Conservation (phyloP, 1,140 invertebrate species). For the Drosophila busckii region DNA sequence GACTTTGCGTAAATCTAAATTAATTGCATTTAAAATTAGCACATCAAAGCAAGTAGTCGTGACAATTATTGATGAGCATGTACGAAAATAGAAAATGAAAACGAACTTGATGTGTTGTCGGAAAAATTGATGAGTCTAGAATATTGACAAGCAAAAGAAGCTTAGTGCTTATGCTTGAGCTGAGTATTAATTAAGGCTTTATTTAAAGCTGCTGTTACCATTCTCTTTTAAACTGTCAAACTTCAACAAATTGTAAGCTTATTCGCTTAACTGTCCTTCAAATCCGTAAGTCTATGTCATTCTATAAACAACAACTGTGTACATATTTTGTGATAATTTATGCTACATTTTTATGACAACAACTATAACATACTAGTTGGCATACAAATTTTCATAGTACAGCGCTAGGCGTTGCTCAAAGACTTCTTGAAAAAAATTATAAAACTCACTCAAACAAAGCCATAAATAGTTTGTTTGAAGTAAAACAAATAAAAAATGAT, state of each 20-base stretch:
- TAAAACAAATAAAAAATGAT: slow-evolving; percentile 14
- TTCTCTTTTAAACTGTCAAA: no score
- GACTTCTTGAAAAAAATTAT: not conserved
- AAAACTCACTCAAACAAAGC: slow-evolving; percentile 9
- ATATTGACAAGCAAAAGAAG: not conserved
- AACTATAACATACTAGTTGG: no score
- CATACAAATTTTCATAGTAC: no score
- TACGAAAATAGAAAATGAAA: slow-evolving; percentile 40
- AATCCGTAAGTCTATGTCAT: no score
- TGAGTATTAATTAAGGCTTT: no score
- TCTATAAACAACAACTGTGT: no score
- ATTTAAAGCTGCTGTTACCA: no score
- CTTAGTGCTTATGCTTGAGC: not conserved
- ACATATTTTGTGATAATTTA: no score
- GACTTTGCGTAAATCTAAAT: slow-evolving; percentile 37
- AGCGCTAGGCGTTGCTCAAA: slow-evolving; percentile 3
- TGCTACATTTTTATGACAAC: no score
- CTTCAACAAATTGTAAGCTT: no score
- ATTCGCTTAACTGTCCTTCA: no score
- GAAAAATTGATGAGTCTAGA: not conserved
- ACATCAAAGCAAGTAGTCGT: slow-evolving; percentile 15
- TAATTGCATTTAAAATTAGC: slow-evolving; percentile 66
- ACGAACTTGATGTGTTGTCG: not conserved
- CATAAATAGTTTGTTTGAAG: not conserved
- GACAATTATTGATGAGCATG: slow-evolving; percentile 48